Evolutionary conservation across 2,797 vertebrate genomes (phyloP).

Genomic region (Peromyscus nudipes): DNA sequence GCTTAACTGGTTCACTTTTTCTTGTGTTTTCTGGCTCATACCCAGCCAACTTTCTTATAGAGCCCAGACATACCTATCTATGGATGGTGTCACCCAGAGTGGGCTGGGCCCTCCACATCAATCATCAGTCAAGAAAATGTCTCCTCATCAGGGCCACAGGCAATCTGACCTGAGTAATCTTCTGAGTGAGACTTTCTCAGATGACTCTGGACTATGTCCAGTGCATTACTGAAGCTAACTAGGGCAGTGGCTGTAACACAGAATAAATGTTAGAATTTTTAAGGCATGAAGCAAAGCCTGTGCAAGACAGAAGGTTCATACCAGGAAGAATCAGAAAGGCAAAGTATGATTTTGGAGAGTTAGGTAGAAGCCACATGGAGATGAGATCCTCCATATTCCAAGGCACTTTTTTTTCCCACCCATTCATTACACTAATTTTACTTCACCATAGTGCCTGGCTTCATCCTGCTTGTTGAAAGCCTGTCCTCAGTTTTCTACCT

Average conservation of each 20-base stretch:
- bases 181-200: neutral
- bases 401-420: neutral
- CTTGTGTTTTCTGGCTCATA: neutral
- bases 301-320: neutral
- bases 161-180: neutral
- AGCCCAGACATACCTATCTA: neutral
- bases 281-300: neutral
- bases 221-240: neutral
- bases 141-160: neutral
- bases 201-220: neutral
- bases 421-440: neutral
- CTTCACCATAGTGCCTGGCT: rapidly evolving
- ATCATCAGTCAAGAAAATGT: neutral
- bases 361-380: rapidly evolving
- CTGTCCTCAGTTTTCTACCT: neutral
- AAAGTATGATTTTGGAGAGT: neutral
- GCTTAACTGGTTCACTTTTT: neutral
- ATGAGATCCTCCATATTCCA: neutral
- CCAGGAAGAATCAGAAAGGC: neutral
- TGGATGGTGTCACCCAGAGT: neutral
- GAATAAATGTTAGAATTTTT: neutral
- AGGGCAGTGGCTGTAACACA: neutral
- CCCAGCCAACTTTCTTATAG: neutral
- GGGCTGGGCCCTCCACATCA: neutral
- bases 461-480: neutral